Evolutionary conservation across 2,113 vertebrate species (phyloP), one percentile per base, ranked within the genome.

Genomic region (Clarias batrachus): DNA sequence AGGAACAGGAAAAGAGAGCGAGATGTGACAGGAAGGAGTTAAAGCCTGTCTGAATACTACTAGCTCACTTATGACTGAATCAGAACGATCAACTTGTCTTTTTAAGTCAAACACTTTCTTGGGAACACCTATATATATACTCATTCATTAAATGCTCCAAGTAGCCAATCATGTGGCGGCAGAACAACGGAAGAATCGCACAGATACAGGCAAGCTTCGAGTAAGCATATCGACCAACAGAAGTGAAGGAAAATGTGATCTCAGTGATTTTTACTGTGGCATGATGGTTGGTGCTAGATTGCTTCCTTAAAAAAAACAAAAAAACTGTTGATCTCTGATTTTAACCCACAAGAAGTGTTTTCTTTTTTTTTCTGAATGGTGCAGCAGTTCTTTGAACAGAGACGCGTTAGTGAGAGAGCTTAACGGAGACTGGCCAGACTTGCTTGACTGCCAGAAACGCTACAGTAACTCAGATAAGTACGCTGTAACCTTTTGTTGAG

Each of bases 21-120:
- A 52, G 82, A 54, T 17, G 14, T 76, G 87, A 85, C 37, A 63
- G 62, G 71, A 74, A 85, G 83, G 73, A 86, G 68, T 60, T 54
- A 76, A 84, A 52, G 65, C 56, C 65, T 8, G 41, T 27, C 52
- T 56, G 6, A 17, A 27, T 54, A 56, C 52, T 9, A 57, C 48
- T 17, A 25, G 14, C 52, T 78, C 48, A 30, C 52, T 27, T 56
- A 17, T 13, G 14, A 25, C 54, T 27, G 23, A 56, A 8, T 56
- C 52, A 16, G 14, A 77, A 48, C 27, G 41, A 77, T 77, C 25
- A 52, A 48, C 3, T 48, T 5, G 30, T 37, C 16, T 33, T 71
- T 71, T 8, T 23, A 74, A n/a, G 21, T 25, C 23, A 52, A 52
- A 76, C 23, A 76, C 73, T 74, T 74, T 74, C 14, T 7, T n/a